Evolutionary conservation across 1,140 invertebrate species (phyloP), one percentile per base, ranked within the genome.

Genomic region (Scaptomyza hsui): DNA sequence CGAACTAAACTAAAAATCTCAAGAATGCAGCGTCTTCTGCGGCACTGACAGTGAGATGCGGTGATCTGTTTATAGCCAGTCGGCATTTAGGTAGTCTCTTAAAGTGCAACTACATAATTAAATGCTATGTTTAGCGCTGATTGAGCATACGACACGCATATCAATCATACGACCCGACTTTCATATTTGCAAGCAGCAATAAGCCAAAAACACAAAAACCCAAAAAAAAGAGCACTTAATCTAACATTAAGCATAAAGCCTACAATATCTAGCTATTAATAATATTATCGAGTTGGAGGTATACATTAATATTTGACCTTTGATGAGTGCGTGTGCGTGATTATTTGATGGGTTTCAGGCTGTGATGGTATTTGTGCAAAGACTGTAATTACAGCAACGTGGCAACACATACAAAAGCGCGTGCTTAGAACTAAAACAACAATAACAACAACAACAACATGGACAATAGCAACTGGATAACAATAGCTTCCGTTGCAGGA

Each of bases 1-100:
- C 32, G 72, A 78, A 63, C 48, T 42, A 78, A 86, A 57, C 47
- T 49, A 75, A 86, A 57, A 39, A 89, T 75, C 64, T 71, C 60
- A 88, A 88, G 78, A 78, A 88, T 88, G 78, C 78, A 61, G 71
- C 78, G 19, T 71, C 59, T 57, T 12, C 32, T n/a, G 32, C 83
- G 79, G 59, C 79, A 83, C 77, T 85, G 81, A 86, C 80, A 86
- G 76, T 85, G 82, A 73, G 82, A 41, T 52, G 51, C 26, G 26
- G 5, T 26, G 35, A 83, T 76, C 78, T 81, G 85, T 88, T 88
- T 88, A 89, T 89, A 88, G 85, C 63, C 21, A 53, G 42, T 32
- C 71, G 82, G 72, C 82, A 86, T 86, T 86, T 86, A 86, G 85
- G 60, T 63, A 60, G 26, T 18, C 67, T 65, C 60, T 45, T 61